These are phyloP conservation scores for Drosophila hamatofila DNA, from an alignment of 2,888 invertebrate genomes.

Conservation along the genomic window DNA sequence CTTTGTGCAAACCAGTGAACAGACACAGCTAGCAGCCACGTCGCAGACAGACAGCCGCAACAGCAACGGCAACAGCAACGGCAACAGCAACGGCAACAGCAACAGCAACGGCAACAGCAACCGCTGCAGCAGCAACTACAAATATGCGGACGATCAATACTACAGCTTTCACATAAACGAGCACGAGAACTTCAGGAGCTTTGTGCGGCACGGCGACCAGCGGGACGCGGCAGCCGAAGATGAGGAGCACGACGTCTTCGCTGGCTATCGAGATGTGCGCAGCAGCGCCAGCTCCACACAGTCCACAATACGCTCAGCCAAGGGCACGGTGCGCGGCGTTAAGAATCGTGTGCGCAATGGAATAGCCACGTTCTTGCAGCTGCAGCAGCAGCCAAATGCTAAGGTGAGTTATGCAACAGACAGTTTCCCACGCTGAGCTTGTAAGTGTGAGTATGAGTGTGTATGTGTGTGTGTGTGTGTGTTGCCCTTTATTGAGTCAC, in stretches of 20 bases:
- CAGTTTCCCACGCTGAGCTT: slow-evolving; percentile 33
- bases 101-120: slow-evolving; percentile 19
- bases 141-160: slow-evolving; percentile 91
- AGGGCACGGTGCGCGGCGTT: slow-evolving; percentile 96
- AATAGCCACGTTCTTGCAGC: slow-evolving; percentile 96
- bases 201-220: slow-evolving; percentile 48
- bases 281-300: slow-evolving; percentile 87
- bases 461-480: background rate
- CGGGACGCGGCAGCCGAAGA: slow-evolving; percentile 35
- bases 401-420: slow-evolving; percentile 89
- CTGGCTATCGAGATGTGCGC: slow-evolving; percentile 90
- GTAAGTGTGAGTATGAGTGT: background rate
- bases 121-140: slow-evolving; percentile 62
- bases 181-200: slow-evolving; percentile 83
- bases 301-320: slow-evolving; percentile 94
- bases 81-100: slow-evolving; percentile 11
- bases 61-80: slow-evolving; percentile 10
- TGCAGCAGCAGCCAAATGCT: slow-evolving; percentile 88
- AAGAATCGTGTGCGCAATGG: slow-evolving; percentile 97
- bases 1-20: slow-evolving; percentile 74
- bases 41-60: slow-evolving; percentile 24
- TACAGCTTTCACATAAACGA: slow-evolving; percentile 94
- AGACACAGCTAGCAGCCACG: slow-evolving; percentile 22
- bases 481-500: slow-evolving; percentile 36
- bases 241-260: slow-evolving; percentile 89